Conservation (phyloP, 92 coral and sea anemone genomes). For the Micromussa lordhowensis region DNA sequence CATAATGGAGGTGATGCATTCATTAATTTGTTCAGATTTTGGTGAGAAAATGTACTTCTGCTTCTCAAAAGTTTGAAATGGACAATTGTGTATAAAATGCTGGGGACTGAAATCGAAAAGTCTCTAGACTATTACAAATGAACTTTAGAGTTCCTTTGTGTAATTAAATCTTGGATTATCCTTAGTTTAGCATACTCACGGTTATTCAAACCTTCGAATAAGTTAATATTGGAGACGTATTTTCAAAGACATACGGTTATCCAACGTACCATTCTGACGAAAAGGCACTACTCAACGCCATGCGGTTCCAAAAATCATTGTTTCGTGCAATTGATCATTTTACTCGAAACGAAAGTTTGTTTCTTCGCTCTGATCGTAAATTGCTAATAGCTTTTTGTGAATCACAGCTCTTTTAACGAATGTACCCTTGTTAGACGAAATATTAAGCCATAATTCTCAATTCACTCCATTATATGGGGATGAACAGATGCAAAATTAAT, state of each 20-base stretch:
- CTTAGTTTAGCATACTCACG: background rate
- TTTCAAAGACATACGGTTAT: background rate
- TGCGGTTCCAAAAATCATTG: background rate
- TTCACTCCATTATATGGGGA: background rate
- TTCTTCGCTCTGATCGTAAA: background rate
- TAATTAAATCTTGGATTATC: background rate
- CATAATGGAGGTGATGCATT: too few species aligned
- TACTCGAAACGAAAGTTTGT: background rate
- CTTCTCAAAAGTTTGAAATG: background rate
- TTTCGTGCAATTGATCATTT: background rate
- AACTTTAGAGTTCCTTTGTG: background rate
- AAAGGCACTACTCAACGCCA: background rate
- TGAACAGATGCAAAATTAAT: slow-evolving; percentile 18
- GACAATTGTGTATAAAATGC: background rate
- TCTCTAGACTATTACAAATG: background rate
- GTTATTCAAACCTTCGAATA: background rate
- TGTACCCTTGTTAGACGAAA: background rate
- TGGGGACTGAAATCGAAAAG: too few species aligned
- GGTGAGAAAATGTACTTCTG: background rate
- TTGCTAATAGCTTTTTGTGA: slow-evolving; percentile 9
- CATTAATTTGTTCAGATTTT: too few species aligned
- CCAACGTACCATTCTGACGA: background rate
- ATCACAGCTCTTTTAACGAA: background rate
- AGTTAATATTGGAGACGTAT: background rate
- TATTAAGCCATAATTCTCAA: background rate